These are phyloP conservation scores for Itoplectis maculator DNA, from an alignment of 2,888 invertebrate species.

Conservation along the genomic window DNA sequence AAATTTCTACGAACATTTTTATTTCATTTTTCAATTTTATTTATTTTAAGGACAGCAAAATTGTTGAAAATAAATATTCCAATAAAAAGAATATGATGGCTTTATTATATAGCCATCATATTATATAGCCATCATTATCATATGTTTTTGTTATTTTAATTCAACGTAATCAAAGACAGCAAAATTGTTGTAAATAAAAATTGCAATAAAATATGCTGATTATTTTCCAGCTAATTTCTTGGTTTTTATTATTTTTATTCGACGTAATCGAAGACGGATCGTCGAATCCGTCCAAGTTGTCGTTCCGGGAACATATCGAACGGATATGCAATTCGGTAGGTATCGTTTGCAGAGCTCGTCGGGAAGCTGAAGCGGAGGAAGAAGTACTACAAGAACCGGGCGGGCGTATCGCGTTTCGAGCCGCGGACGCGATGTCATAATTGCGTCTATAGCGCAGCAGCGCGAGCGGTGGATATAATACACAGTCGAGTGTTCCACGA, in stretches of 20 bases:
- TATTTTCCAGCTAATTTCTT: too few species aligned
- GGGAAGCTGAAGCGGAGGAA: conserved; percentile 42
- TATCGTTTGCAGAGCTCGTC: conserved; percentile 44
- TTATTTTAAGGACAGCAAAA: neutral
- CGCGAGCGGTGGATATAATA: conserved; percentile 2
- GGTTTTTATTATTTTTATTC: neutral
- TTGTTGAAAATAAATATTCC: too few species aligned
- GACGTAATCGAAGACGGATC: neutral
- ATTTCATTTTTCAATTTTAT: neutral
- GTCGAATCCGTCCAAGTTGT: conserved; percentile 42
- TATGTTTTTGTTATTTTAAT: too few species aligned
- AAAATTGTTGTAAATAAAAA: too few species aligned
- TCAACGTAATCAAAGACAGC: too few species aligned
- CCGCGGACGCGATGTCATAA: conserved; percentile 51
- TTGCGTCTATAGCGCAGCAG: conserved; percentile 34
- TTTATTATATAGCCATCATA: too few species aligned
- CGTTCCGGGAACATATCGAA: conserved; percentile 33
- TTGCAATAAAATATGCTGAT: too few species aligned
- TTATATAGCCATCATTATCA: too few species aligned
- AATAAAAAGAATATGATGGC: too few species aligned
- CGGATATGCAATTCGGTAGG: conserved; percentile 24
- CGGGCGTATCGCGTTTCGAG: conserved; percentile 48
- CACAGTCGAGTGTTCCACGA: neutral
- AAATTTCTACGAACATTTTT: neutral
- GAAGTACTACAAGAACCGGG: conserved; percentile 61